Conservation (phyloP, 2,797 vertebrate species). For the Cichlasoma orientale region DNA sequence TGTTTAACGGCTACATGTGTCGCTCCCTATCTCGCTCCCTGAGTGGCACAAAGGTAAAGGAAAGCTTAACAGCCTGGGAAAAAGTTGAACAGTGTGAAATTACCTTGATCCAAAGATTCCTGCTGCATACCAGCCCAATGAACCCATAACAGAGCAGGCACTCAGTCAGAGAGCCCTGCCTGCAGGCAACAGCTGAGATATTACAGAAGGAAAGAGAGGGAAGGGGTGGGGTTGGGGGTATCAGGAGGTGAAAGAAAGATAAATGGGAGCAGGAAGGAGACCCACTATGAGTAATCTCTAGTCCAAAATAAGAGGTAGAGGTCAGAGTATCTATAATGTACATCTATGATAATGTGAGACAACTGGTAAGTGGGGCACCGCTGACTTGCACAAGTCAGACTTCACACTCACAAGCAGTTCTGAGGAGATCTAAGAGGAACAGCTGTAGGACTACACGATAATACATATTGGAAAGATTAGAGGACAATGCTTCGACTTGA, state of each 20-base stretch:
- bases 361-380: constrained; percentile 45
- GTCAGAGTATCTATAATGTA: constrained; percentile 61
- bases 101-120: constrained; percentile 88
- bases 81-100: constrained; percentile 87
- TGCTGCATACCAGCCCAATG: constrained; percentile 85
- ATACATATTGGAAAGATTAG: background rate
- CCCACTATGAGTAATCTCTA: constrained; percentile 63
- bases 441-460: background rate
- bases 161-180: constrained; percentile 71
- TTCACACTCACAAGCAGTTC: background rate
- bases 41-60: constrained; percentile 84
- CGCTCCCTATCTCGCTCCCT: constrained; percentile 76
- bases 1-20: constrained; percentile 82
- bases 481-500: fast-evolving
- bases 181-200: constrained; percentile 80
- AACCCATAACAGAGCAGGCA: constrained; percentile 85
- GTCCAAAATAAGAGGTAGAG: constrained; percentile 50
- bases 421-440: background rate
- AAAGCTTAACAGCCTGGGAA: constrained; percentile 87
- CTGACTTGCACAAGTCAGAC: constrained; percentile 8
- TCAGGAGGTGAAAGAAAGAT: constrained; percentile 69
- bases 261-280: constrained; percentile 74
- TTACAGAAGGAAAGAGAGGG: constrained; percentile 52
- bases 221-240: background rate
- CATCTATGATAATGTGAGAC: constrained; percentile 55